phyloP scores from a whole-genome alignment of 1,140 invertebrate genomes.

The Lepidurus packardi region DNA sequence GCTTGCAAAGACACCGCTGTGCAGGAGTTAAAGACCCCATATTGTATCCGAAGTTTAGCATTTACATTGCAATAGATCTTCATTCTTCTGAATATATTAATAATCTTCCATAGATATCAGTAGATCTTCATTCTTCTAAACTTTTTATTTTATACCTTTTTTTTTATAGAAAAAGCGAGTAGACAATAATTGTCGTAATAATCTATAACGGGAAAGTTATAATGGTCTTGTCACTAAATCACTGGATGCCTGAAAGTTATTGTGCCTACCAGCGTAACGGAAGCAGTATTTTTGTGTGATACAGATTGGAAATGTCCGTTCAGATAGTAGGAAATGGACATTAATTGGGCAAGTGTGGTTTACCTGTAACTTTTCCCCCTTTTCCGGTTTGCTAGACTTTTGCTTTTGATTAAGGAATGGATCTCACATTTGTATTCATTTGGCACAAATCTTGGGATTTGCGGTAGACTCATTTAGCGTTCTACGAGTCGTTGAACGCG shows the following conservation, averaged over 20 bases:
- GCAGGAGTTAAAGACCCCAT: neutral
- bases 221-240: neutral
- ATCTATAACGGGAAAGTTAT: neutral
- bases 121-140: too few species aligned
- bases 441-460: too few species aligned
- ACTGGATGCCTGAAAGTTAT: neutral
- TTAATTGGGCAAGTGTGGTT: neutral
- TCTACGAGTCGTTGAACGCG: too few species aligned
- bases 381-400: neutral
- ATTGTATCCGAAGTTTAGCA: neutral
- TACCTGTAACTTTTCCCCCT: neutral
- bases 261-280: neutral
- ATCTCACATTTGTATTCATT: too few species aligned
- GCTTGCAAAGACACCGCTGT: slow-evolving; percentile 5
- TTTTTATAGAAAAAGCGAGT: too few species aligned
- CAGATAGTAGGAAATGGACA: neutral
- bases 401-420: neutral
- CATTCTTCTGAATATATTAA: too few species aligned
- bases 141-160: too few species aligned
- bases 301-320: neutral
- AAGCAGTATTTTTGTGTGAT: neutral
- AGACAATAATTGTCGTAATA: neutral
- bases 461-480: too few species aligned
- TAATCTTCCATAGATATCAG: too few species aligned
- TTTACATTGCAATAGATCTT: too few species aligned